These are phyloP conservation scores for Nibea albiflora DNA, from an alignment of 2,113 vertebrate genomes.

Conservation along the genomic window DNA sequence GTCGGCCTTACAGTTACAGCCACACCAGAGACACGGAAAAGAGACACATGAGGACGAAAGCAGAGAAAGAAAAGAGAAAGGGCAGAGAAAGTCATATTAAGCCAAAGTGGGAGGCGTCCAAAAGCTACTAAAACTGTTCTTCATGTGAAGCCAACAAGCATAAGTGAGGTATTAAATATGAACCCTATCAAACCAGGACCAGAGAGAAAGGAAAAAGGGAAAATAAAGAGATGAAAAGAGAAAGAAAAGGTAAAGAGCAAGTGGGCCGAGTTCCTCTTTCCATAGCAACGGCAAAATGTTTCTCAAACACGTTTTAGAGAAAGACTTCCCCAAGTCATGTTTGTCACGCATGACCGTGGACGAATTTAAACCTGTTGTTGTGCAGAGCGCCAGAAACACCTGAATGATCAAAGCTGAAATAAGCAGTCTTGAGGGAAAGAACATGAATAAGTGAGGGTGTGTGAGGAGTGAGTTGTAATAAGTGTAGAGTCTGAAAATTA, in stretches of 20 bases:
- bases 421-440: not conserved
- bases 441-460: not conserved
- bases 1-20: constrained; percentile 5
- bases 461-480: not conserved
- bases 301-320: not conserved
- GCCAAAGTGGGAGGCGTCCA: constrained; percentile 53
- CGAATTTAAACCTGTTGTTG: constrained; percentile 3
- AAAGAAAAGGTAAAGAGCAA: constrained; percentile 27
- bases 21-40: constrained; percentile 3
- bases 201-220: constrained; percentile 19
- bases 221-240: not conserved
- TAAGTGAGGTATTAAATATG: constrained; percentile 70
- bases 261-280: constrained; percentile 34
- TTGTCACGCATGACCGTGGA: not conserved
- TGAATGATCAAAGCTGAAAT: constrained; percentile 23
- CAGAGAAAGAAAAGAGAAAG: constrained; percentile 10
- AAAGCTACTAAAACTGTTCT: constrained; percentile 70
- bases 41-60: constrained; percentile 14
- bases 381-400: constrained; percentile 8
- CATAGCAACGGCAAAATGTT: constrained; percentile 48
- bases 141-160: constrained; percentile 71
- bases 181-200: constrained; percentile 43
- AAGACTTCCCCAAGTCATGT: constrained; percentile 1
- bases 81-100: constrained; percentile 25
- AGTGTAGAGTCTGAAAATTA: not conserved